A percentile compares a stretch with the other conserved stretches of the same genome.
These are phyloP conservation scores for Phalacrocorax aristotelis DNA, from an alignment of 2,113 vertebrate genomes.

Conservation along the genomic window DNA sequence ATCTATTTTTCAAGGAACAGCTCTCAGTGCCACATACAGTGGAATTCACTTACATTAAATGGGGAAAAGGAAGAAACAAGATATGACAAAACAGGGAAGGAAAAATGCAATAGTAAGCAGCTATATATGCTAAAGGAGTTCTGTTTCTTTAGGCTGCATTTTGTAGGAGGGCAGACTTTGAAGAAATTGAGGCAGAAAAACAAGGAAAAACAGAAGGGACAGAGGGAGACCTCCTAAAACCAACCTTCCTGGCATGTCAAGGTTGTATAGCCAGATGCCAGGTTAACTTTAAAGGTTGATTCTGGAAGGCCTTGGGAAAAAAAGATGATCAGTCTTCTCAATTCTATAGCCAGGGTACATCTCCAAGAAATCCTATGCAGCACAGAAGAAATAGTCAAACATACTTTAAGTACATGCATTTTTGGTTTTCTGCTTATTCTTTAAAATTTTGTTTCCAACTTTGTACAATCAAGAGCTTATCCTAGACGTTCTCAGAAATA, in stretches of 20 bases:
- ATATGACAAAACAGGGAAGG: background rate
- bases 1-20: background rate
- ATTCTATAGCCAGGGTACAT: background rate
- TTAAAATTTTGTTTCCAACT: background rate
- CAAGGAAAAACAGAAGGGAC: background rate
- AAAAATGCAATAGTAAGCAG: background rate
- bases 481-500: background rate
- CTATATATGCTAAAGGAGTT: background rate
- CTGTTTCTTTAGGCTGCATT: background rate
- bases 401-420: background rate
- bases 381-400: background rate
- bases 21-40: background rate
- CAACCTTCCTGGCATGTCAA: background rate
- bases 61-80: background rate
- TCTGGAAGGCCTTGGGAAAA: background rate
- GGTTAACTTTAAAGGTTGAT: background rate
- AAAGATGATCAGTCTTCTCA: background rate
- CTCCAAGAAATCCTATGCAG: background rate
- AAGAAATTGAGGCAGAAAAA: background rate
- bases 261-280: background rate
- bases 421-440: background rate
- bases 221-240: background rate
- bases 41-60: background rate
- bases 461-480: background rate
- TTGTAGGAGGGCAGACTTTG: background rate